Base-by-base conservation (phyloP, 2,113 vertebrate genomes). In the Sialia sialis region DNA sequence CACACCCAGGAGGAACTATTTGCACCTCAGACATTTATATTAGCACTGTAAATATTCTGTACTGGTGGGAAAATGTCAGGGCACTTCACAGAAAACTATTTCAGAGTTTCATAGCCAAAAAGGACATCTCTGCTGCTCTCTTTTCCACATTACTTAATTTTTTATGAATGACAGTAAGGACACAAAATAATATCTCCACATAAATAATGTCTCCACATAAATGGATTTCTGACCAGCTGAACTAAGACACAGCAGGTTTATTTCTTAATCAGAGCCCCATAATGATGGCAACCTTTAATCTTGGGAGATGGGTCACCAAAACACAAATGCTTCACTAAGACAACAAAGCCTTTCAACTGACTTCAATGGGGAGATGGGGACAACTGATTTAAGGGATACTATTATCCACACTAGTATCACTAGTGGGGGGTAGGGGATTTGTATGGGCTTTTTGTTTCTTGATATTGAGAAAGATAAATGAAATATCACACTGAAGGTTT, bases 31-130 rank as follows among this genome's bases (percentile, higher is more conserved):
- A 88, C 85, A 80, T 84, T 87, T 87, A 84, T 90, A 62, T 88
- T 92, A 90, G 55, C 51, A 43, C 82, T 54, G 58, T 92, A 95
- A 93, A 94, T 93, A 84, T 66, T 90, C 85, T 77, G 7, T 29
- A 7, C 29, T 20, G 34, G 14, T 86, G 32, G 32, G 55, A 90
- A 95, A 92, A 80, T 20, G 6, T 74, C 82, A 94, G 25, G 18
- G 39, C 19, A 36, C 18, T 90, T 70, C 59, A 51, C 74, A 83
- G 67, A 79, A 95, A 87, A 26, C 49, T 69, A 32, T 80, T 90
- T 32, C 59, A 79, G 46, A 43, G 49, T 51, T 91, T 74, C 58
- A 48, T 7, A 90, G 59, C 48, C 30, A 92, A 80, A 93, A 89
- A 70, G 16, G 25, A 95, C 15, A 39, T 66, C 26, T 90, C 63